Evolutionary conservation across 2,888 invertebrate species (phyloP).

Genomic region (Macrophya alboannulata): DNA sequence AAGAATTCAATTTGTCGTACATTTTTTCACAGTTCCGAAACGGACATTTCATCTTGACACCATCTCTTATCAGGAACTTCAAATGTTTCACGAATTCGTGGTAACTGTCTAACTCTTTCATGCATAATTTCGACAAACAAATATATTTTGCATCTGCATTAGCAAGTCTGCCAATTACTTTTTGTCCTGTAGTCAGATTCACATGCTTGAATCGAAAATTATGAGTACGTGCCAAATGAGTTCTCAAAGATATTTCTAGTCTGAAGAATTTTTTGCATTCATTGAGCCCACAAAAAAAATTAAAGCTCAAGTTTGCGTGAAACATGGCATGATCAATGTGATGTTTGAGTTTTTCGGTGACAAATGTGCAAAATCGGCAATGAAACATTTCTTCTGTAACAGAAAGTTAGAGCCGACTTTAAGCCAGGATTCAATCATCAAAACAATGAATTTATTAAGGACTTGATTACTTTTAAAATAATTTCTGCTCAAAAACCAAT

Average conservation of each 20-base stretch:
- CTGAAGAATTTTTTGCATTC: slow-evolving; percentile 49
- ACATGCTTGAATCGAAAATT: slow-evolving; percentile 17
- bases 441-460: no score
- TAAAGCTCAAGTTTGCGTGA: slow-evolving; percentile 8
- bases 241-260: slow-evolving; percentile 28
- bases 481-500: no score
- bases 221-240: slow-evolving; percentile 54
- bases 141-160: slow-evolving; percentile 6
- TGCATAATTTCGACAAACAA: slow-evolving; percentile 49
- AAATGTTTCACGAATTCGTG: slow-evolving; percentile 56
- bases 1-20: slow-evolving; percentile 56
- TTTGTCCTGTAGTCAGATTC: neutral
- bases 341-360: neutral
- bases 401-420: neutral
- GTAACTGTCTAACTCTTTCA: slow-evolving; percentile 35
- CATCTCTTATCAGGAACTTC: slow-evolving; percentile 47
- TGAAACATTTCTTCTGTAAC: slow-evolving; percentile 18
- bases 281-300: slow-evolving; percentile 56
- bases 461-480: no score
- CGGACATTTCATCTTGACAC: slow-evolving; percentile 50
- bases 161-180: neutral
- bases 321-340: neutral
- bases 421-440: neutral
- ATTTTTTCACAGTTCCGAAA: slow-evolving; percentile 50
- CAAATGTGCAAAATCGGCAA: slow-evolving; percentile 6